Conservation (phyloP, 2,797 vertebrate species). For the Carcharodon carcharias region DNA sequence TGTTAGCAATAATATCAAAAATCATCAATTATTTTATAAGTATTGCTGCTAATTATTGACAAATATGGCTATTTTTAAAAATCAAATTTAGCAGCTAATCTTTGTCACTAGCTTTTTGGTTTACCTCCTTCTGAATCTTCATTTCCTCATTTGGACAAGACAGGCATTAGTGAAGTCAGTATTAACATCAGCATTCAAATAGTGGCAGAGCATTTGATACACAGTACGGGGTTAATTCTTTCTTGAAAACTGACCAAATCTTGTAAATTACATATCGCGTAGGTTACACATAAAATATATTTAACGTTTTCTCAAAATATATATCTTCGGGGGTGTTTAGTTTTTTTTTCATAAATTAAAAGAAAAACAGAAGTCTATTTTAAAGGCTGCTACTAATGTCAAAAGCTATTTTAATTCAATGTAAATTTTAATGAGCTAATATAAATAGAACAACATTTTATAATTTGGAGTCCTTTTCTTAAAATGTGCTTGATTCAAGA, state of each 20-base stretch:
- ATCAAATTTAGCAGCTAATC: not conserved
- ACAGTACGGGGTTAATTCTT: not conserved
- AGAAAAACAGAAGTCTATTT: not conserved
- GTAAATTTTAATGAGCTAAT: constrained; percentile 15
- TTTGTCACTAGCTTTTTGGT: not conserved
- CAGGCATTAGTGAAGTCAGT: not conserved
- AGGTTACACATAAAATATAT: not conserved
- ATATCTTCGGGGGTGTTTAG: not conserved
- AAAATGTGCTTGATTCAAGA: not conserved
- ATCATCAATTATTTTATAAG: not conserved
- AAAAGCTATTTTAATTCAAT: not conserved
- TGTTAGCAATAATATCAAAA: not conserved
- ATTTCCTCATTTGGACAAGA: not conserved
- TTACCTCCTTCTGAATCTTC: not conserved
- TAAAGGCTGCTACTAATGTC: not conserved
- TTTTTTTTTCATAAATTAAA: not conserved
- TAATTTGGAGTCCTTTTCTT: not conserved
- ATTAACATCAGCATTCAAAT: not conserved
- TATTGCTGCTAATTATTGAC: not conserved
- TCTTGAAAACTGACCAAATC: not conserved
- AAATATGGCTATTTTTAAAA: not conserved
- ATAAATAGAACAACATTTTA: not conserved
- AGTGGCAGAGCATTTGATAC: not conserved
- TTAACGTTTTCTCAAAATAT: not conserved
- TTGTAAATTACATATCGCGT: not conserved